Base-by-base conservation (phyloP, 2,888 invertebrate genomes). In the Melikaiella ostensackeni region DNA sequence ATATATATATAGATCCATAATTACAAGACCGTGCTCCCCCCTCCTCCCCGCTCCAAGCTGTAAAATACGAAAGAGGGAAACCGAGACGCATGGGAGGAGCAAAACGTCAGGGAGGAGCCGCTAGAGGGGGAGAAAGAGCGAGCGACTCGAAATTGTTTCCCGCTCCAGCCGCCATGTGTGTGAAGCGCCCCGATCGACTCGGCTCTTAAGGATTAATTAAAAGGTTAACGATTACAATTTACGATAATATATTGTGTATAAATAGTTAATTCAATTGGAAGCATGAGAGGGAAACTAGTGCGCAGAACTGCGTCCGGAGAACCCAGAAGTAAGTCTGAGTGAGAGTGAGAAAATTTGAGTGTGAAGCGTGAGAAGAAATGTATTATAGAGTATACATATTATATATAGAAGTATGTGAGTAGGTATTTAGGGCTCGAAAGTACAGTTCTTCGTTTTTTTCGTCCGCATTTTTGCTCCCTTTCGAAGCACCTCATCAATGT, bases 201-300 rank as follows among this genome's bases (percentile, higher is more conserved):
- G 59, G 80, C 55, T 77, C 78, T 82, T 86, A 86, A 86, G 76
- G 79, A 85, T 81, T 84, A 88, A 87, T 85, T 86, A 85, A 85
- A 83, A 85, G 87, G 87, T 87, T 89, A 88, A 88, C 88, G 86
- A 90, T 88, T 88, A 89, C 88, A 88, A 88, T 91, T 90, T 90
- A 91, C 87, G 88, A 91, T 91, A 90, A 91, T 90, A 91, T 90
- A 91, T 91, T 91, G 90, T 89, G 89, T 90, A 91, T 91, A 91
- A 90, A 90, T 91, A 91, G 90, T 88, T 91, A 91, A 91, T 91
- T 90, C 86, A 91, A 90, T 88, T 88, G 86, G 85, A 85, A 77
- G 84, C 84, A 84, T 83, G 82, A 77, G 83, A 84, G 81, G 77
- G 78, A 79, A 78, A 77, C 76, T 79, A 78, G 82, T 74, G 76